These are phyloP conservation scores for Tetranychus urticae DNA, from an alignment of 1,140 invertebrate genomes.

Conservation along the genomic window DNA sequence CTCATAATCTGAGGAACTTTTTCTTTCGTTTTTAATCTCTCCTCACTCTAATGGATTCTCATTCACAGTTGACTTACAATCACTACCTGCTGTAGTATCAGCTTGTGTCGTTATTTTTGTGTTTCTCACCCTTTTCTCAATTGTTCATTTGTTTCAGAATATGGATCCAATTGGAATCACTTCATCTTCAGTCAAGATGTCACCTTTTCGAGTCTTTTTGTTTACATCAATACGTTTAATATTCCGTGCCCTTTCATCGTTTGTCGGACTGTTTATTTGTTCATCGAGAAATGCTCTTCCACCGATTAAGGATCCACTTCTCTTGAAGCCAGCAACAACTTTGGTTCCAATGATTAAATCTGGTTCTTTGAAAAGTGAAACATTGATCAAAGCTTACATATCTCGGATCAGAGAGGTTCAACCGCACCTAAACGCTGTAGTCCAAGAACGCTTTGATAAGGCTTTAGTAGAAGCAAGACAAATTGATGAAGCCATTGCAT, in stretches of 20 bases:
- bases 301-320: neutral
- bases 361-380: conserved; percentile 17
- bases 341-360: no score
- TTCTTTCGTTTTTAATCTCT: no score
- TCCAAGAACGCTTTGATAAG: conserved; percentile 45
- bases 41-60: no score
- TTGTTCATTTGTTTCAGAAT: no score
- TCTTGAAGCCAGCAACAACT: neutral
- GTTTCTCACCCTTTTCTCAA: no score
- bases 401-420: conserved; percentile 52
- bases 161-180: no score
- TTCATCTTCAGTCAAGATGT: neutral
- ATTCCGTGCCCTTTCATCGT: neutral
- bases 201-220: neutral
- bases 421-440: conserved; percentile 49
- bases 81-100: no score
- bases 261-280: neutral
- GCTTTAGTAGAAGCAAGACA: conserved; percentile 41
- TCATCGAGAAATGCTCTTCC: neutral
- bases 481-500: neutral
- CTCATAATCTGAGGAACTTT: no score
- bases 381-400: conserved; percentile 26
- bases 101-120: no score
- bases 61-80: no score
- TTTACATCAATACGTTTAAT: neutral